Evolutionary conservation across 2,797 vertebrate species (phyloP).

Genomic region (Pseudopleuronectes americanus): DNA sequence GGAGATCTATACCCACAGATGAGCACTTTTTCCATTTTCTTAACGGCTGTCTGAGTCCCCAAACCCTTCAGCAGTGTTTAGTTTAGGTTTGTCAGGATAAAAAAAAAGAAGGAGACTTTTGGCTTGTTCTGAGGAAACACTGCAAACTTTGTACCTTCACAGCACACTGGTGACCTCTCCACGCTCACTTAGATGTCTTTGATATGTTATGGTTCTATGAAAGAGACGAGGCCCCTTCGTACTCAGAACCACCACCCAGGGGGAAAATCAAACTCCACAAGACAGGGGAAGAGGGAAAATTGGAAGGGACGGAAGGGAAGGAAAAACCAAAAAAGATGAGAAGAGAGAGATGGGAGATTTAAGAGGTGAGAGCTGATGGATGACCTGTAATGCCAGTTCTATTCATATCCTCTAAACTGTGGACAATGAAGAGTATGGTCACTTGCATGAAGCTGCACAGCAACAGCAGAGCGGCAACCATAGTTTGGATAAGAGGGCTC

Average conservation of each 20-base stretch:
- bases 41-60: background rate
- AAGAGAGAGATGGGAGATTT: conserved; percentile 25
- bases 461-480: conserved; percentile 7
- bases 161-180: conserved; percentile 58
- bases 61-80: conserved; percentile 27
- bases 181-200: conserved; percentile 67
- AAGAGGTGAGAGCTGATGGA: conserved; percentile 41
- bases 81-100: conserved; percentile 19
- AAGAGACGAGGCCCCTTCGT: conserved; percentile 38
- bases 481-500: conserved; percentile 30
- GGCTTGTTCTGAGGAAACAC: conserved; percentile 37
- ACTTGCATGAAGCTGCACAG: conserved; percentile 3
- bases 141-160: conserved; percentile 50
- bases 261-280: conserved; percentile 33
- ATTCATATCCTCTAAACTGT: background rate
- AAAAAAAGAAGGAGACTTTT: conserved; percentile 12
- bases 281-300: conserved; percentile 15
- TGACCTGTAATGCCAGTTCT: conserved; percentile 33
- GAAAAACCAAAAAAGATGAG: background rate
- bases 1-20: no score
- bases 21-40: no score
- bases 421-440: conserved; percentile 22
- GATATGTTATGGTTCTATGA: conserved; percentile 53
- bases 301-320: background rate
- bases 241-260: conserved; percentile 38